A percentile compares a stretch with the other conserved stretches of the same genome.
phyloP scores from a whole-genome alignment of 2,113 vertebrate species.

The Anarrhichthys ocellatus region DNA sequence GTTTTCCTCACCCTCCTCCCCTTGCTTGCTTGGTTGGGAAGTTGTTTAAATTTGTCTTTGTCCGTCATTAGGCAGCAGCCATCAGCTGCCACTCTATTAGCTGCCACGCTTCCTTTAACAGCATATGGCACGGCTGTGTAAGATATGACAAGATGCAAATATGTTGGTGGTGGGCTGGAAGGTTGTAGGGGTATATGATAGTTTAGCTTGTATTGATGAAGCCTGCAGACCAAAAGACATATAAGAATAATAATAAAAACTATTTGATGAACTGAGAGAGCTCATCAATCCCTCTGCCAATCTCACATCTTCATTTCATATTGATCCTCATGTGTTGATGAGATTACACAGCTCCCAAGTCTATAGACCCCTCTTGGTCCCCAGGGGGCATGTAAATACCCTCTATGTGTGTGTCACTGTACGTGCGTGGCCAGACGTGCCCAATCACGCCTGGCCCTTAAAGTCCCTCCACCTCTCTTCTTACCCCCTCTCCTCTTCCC shows the following conservation, averaged over 20 bases:
- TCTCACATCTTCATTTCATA: slow-evolving; percentile 60
- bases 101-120: slow-evolving; percentile 82
- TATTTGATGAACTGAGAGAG: slow-evolving; percentile 32
- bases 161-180: slow-evolving; percentile 47
- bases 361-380: slow-evolving; percentile 42
- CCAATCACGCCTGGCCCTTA: slow-evolving; percentile 66
- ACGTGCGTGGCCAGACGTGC: slow-evolving; percentile 26
- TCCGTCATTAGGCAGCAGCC: slow-evolving; percentile 80
- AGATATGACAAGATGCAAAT: slow-evolving; percentile 86
- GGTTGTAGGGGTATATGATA: slow-evolving; percentile 42
- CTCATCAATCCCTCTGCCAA: slow-evolving; percentile 5
- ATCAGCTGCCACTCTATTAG: slow-evolving; percentile 84
- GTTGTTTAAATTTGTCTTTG: slow-evolving; percentile 84
- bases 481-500: slow-evolving; percentile 54
- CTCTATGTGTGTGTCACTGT: slow-evolving; percentile 42
- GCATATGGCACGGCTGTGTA: slow-evolving; percentile 82
- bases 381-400: slow-evolving; percentile 63
- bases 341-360: slow-evolving; percentile 57
- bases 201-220: slow-evolving; percentile 30
- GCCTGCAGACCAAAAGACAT: slow-evolving; percentile 23
- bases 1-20: neutral
- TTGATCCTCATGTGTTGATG: slow-evolving; percentile 61
- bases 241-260: neutral
- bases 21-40: slow-evolving; percentile 72
- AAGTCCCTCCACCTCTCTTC: slow-evolving; percentile 70